A percentile compares a stretch with the other conserved stretches of the same genome.
Evolutionary conservation across 2,113 vertebrate species (phyloP).

Genomic region (Eonycteris spelaea): DNA sequence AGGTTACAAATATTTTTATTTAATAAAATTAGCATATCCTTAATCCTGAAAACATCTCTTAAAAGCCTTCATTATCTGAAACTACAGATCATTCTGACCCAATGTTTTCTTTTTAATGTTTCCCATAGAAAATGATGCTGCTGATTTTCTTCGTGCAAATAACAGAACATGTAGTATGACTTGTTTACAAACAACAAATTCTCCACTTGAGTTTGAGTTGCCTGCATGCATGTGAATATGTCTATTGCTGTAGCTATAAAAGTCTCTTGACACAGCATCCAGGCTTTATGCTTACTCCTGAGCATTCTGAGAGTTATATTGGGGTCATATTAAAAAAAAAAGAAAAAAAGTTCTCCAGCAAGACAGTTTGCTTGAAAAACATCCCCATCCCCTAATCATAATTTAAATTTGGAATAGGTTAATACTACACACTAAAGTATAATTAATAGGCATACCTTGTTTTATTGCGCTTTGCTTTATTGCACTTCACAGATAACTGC

Average conservation of each 20-base stretch:
- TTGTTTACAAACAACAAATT: conserved; percentile 58
- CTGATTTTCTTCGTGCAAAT: conserved; percentile 43
- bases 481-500: neutral
- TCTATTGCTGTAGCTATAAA: conserved; percentile 39
- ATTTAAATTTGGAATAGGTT: conserved; percentile 28
- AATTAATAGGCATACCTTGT: conserved; percentile 15
- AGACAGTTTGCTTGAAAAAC: conserved; percentile 41
- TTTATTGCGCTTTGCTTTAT: neutral
- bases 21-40: conserved; percentile 64
- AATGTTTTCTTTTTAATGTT: conserved; percentile 36
- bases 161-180: conserved; percentile 21
- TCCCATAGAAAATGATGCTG: conserved; percentile 21
- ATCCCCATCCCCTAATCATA: neutral
- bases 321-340: neutral
- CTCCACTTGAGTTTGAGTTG: conserved; percentile 31
- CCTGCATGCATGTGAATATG: conserved; percentile 45
- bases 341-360: neutral
- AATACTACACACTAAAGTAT: conserved; percentile 36
- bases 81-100: conserved; percentile 22
- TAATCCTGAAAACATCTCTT: conserved; percentile 64
- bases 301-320: conserved; percentile 11
- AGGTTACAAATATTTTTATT: conserved; percentile 69
- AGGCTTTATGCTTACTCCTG: neutral
- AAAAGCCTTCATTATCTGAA: conserved; percentile 51
- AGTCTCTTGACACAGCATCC: conserved; percentile 11